phyloP scores from a whole-genome alignment of 2,797 vertebrate genomes.

The Manis javanica region DNA sequence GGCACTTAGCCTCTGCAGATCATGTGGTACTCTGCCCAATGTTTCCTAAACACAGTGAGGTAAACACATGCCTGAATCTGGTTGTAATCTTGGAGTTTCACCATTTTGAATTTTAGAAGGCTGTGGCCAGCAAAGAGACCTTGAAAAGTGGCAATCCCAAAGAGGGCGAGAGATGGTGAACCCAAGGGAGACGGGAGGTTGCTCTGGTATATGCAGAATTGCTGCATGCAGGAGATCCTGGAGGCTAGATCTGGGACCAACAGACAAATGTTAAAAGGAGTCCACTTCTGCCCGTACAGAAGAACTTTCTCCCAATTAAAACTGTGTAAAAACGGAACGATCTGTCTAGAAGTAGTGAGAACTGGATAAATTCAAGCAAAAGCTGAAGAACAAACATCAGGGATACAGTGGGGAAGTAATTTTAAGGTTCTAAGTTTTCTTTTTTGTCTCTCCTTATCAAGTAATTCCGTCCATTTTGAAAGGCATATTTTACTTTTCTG shows the following conservation, averaged over 20 bases:
- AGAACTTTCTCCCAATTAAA: not conserved
- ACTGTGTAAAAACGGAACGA: not conserved
- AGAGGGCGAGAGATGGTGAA: not conserved
- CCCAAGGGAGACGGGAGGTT: not conserved
- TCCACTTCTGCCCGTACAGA: not conserved
- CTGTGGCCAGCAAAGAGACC: not conserved
- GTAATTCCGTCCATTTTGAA: constrained; percentile 25
- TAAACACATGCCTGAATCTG: not conserved
- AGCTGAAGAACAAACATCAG: not conserved
- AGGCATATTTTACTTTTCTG: constrained; percentile 41
- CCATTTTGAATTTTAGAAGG: not conserved
- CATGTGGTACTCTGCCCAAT: not conserved
- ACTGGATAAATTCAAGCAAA: constrained; percentile 8
- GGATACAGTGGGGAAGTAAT: not conserved
- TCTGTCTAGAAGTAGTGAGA: not conserved
- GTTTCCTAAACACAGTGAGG: not conserved
- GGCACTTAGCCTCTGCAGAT: not conserved
- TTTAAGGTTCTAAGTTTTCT: not conserved
- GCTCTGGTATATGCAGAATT: not conserved
- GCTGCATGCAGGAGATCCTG: not conserved
- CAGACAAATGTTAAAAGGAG: not conserved
- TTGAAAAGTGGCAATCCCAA: not conserved
- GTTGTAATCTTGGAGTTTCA: not conserved
- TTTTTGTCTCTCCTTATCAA: constrained; percentile 4
- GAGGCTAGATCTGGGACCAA: not conserved